Base-by-base conservation (phyloP, 2,797 vertebrate species). In the Mus spretus region DNA sequence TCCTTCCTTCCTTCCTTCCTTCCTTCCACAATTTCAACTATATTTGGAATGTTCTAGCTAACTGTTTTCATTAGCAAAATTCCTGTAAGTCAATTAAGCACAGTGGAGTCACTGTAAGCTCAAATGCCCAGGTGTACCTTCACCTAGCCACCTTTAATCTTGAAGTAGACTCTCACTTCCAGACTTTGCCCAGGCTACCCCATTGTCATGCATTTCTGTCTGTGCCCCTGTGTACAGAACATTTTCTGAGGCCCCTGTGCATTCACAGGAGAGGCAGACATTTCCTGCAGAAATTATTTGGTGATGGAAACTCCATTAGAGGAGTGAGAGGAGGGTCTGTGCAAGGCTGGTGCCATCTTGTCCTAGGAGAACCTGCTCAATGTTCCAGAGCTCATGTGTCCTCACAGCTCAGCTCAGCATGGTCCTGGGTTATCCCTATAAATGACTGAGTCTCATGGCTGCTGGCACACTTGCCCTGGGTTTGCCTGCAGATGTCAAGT, bases 391-490 rank as follows among this genome's bases (percentile, higher is more conserved):
- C 24, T 93, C 83, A 47, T 3, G 24, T 26, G 44, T 70, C 53
- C 59, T 79, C 20, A 22, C 10, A 24, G 65, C 26, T 5, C 10
- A 28, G 72, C 22, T 5, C 3, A 22, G 1, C 0, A n/a, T 47
- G 85, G 8, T 5, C 12, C 17, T 20, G 8, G 28, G 9, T 28
- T 1, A 3, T 37, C 53, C 47, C 37, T 2, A 8, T 57, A 24
- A 55, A 57, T 7, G 6, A 1, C 5, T 1, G 1, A 82, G 87
- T 74, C 28, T 85, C 28, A 22, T 3, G 31, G 2, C n/a, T 1
- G 3, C 65, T 34, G 13, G 7, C 10, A 1, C 6, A 0, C 22
- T 65, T 13, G 2, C 1, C 1, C n/a, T 26, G 9, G 3, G 47
- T 37, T 28, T 78, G 26, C 53, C 40, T 31, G 28, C 4, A 3